Conservation (phyloP, 2,797 vertebrate genomes). For the Anolis apletophallus region DNA sequence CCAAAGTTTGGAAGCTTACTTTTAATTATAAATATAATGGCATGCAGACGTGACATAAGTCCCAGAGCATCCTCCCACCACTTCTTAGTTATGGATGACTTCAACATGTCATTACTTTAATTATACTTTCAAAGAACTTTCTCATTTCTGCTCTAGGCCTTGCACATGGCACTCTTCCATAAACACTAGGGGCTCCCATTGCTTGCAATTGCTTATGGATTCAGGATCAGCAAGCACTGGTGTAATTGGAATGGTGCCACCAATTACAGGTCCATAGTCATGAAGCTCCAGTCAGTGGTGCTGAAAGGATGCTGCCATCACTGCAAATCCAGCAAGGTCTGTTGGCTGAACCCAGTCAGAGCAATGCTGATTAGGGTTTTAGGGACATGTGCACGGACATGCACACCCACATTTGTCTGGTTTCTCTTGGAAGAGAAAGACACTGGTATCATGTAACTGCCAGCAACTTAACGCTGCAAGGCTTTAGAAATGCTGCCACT, state of each 20-base stretch:
- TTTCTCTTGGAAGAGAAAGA: background rate
- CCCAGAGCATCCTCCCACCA: too few relatives aligned
- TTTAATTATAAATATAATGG: too few relatives aligned
- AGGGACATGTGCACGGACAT: background rate
- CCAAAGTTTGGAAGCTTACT: too few relatives aligned
- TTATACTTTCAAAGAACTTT: too few relatives aligned
- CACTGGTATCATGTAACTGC: background rate
- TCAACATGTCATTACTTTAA: too few relatives aligned
- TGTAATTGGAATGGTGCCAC: background rate
- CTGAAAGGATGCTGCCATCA: background rate
- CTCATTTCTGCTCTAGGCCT: background rate
- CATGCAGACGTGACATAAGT: too few relatives aligned
- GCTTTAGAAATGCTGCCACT: accelerated
- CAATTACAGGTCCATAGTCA: background rate
- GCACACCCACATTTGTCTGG: accelerated
- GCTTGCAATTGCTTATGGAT: background rate
- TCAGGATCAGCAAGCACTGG: background rate
- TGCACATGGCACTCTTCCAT: background rate
- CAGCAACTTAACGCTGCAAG: background rate
- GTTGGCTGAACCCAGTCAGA: background rate
- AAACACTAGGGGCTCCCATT: background rate
- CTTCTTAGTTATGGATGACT: too few relatives aligned
- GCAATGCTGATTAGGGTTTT: background rate
- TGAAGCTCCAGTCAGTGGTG: background rate
- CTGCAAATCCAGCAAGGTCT: background rate